Base-by-base conservation (phyloP, 2,113 vertebrate species). In the Trematocara zebra region DNA sequence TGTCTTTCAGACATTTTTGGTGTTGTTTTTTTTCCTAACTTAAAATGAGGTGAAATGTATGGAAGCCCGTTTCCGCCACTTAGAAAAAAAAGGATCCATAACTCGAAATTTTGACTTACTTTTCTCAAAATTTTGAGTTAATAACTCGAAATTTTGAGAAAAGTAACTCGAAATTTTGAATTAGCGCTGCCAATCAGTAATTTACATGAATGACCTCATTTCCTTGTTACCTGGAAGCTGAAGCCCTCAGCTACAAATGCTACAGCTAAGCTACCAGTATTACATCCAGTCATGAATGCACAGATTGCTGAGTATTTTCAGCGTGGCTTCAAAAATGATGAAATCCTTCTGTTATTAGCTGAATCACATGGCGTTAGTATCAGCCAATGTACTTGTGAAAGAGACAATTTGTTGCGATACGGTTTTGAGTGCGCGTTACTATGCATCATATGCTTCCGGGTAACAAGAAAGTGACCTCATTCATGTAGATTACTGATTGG, bases 301-400 rank as follows among this genome's bases (percentile, higher is more conserved):
- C 8, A 17, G 8, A 31, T 59, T 59, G 26, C 26, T 57, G 26
- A 59, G 14, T 59, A 3, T 31, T 59, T 59, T 59, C 26, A 57
- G 56, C 8, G 1, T 57, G 56, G 56, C 1, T 57, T 57, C 26
- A 31, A 31, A 57, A 31, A 57, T 31, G 3, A 57, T 57, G 26
- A 57, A 57, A 57, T 57, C 1, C 14, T 31, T 57, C 2, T 57
- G 56, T 31, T 57, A 31, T 57, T 57, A 31, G 56, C 54, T 31
- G 26, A 57, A 57, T 57, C 54, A 57, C 14, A 31, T 17, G 26
- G 54, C 7, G 3, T 57, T 57, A 57, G 12, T 56, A 56, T 56
- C 7, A 56, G 54, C 2, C 2, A 56, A 56, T 0, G 0, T 56
- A 56, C 54, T 57, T 0, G 7, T 1, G 1, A 57, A 57, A 57